Evolutionary conservation across 2,888 invertebrate genomes (phyloP).

Genomic region (Gnatocerus cornutus): DNA sequence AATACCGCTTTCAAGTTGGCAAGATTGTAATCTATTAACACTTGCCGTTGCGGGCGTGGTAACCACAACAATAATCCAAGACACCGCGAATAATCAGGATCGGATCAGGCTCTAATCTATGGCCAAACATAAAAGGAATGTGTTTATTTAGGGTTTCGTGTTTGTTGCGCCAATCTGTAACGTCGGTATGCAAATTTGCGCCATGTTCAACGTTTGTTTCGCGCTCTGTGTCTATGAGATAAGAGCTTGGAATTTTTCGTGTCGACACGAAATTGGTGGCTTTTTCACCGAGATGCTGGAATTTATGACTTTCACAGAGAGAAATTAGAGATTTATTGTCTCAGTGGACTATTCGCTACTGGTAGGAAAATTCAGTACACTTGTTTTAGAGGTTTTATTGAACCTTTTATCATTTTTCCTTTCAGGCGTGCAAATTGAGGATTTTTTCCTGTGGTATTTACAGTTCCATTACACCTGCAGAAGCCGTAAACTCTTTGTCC

Average conservation of each 20-base stretch:
- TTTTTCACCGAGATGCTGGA: slow-evolving; percentile 17
- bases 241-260: slow-evolving; percentile 23
- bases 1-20: slow-evolving; percentile 23
- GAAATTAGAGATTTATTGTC: not conserved
- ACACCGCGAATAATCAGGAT: slow-evolving; percentile 18
- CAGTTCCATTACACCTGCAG: no score
- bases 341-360: not conserved
- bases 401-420: no score
- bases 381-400: no score
- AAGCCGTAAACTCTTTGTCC: not conserved
- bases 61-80: slow-evolving; percentile 23
- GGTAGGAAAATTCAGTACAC: not conserved
- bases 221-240: slow-evolving; percentile 23
- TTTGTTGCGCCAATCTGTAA: slow-evolving; percentile 39
- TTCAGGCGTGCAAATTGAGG: no score
- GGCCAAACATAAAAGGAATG: slow-evolving; percentile 29
- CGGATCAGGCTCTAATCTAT: slow-evolving; percentile 25
- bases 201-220: slow-evolving; percentile 39
- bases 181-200: slow-evolving; percentile 33
- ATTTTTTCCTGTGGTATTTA: no score
- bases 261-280: slow-evolving; percentile 17
- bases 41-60: slow-evolving; percentile 29
- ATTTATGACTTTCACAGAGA: not conserved
- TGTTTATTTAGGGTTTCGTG: slow-evolving; percentile 43
- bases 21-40: slow-evolving; percentile 33